phyloP scores from a whole-genome alignment of 2,113 vertebrate species.

The Apaloderma vittatum region DNA sequence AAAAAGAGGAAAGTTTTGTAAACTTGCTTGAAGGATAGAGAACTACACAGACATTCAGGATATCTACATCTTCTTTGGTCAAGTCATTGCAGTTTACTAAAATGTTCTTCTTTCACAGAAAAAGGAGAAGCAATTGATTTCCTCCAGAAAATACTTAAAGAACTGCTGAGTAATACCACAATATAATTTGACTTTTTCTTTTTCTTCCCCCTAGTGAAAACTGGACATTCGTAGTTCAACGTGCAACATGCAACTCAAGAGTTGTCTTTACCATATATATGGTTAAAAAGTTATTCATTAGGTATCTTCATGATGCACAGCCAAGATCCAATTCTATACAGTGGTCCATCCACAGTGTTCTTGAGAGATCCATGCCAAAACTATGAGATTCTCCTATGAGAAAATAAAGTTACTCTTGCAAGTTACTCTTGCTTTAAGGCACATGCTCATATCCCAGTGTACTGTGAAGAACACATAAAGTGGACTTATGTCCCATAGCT shows the following conservation, averaged over 20 bases:
- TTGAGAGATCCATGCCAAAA: not conserved
- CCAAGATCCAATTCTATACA: not conserved
- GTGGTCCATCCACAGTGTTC: not conserved
- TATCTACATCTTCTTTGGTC: not conserved
- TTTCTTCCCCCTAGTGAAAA: not conserved
- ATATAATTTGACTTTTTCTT: not conserved
- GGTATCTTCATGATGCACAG: fast-evolving
- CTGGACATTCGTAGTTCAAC: not conserved
- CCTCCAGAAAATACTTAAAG: not conserved
- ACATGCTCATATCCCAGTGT: not conserved
- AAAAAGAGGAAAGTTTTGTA: not conserved
- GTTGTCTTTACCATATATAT: not conserved
- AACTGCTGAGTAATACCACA: not conserved
- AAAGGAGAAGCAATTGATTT: not conserved
- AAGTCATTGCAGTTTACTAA: not conserved
- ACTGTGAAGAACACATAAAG: not conserved
- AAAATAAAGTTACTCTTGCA: not conserved
- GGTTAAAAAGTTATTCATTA: not conserved
- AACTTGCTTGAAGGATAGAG: not conserved
- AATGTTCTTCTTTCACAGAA: not conserved
- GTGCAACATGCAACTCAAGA: not conserved
- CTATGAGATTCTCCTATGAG: not conserved
- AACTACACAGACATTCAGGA: not conserved
- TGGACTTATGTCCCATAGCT: not conserved
- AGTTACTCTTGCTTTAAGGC: not conserved